Conservation (phyloP, 2,888 invertebrate genomes). For the Apamea anceps region DNA sequence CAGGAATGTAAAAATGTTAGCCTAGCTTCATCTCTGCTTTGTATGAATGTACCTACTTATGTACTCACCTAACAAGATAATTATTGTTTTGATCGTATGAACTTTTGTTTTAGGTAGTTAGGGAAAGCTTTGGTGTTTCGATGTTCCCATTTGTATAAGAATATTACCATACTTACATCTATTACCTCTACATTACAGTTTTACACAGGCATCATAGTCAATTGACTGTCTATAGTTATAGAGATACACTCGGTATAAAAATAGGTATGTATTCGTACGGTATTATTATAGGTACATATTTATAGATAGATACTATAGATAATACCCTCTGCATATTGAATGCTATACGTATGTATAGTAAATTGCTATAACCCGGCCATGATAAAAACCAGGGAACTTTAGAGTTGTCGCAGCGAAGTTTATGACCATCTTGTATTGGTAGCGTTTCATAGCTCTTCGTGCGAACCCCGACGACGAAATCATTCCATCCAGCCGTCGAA, state of each 20-base stretch:
- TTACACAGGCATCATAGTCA: conserved; percentile 44
- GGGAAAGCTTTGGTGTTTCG: conserved; percentile 14
- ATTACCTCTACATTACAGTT: conserved; percentile 13
- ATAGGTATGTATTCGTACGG: conserved; percentile 69
- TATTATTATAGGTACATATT: conserved; percentile 68
- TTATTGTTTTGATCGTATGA: conserved; percentile 9
- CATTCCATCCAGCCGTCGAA: conserved; percentile 91
- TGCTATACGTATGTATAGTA: conserved; percentile 75
- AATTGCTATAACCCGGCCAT: conserved; percentile 84
- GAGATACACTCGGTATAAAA: conserved; percentile 64
- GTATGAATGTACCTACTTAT: not conserved
- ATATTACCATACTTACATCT: not conserved
- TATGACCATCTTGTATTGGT: conserved; percentile 78
- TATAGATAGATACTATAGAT: conserved; percentile 73
- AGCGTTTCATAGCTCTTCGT: conserved; percentile 84
- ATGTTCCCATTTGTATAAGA: not conserved
- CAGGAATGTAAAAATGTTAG: conserved; percentile 2
- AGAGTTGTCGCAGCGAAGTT: conserved; percentile 66
- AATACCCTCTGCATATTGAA: conserved; percentile 65
- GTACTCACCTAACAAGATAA: not conserved
- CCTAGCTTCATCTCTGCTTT: conserved; percentile 9
- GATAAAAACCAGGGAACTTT: conserved; percentile 71
- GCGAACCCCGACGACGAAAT: conserved; percentile 89
- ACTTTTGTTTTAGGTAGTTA: not conserved
- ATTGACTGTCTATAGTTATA: conserved; percentile 46